Conservation (phyloP, 2,888 invertebrate species). For the Gymnocheta viridis region DNA sequence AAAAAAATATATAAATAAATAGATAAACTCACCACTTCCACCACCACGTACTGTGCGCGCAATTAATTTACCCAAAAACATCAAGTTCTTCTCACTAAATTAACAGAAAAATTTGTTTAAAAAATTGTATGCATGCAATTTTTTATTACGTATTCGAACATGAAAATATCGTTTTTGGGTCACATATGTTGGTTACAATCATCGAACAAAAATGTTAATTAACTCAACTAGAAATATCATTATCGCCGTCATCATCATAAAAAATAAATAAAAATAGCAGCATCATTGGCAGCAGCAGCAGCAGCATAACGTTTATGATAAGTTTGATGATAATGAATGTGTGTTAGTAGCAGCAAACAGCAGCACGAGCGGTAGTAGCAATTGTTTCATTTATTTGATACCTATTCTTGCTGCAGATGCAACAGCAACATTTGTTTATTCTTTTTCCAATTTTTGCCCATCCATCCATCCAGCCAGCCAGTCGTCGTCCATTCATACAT, state of each 20-base stretch:
- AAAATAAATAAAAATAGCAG: neutral
- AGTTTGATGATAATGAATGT: slow-evolving; percentile 37
- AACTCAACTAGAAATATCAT: slow-evolving; percentile 66
- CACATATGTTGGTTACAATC: slow-evolving; percentile 64
- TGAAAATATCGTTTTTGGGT: slow-evolving; percentile 61
- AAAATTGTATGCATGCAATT: neutral
- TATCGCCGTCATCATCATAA: slow-evolving; percentile 48
- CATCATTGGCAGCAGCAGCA: neutral
- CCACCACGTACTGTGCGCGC: slow-evolving; percentile 9
- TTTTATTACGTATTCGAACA: slow-evolving; percentile 26
- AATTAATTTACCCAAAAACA: slow-evolving; percentile 32
- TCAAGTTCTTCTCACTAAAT: neutral
- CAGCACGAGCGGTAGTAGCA: slow-evolving; percentile 48
- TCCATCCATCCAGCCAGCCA: slow-evolving; percentile 20
- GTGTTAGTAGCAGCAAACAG: slow-evolving; percentile 38
- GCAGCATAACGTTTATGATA: slow-evolving; percentile 30
- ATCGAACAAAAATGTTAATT: slow-evolving; percentile 68
- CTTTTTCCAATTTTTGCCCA: slow-evolving; percentile 8
- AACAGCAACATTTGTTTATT: neutral
- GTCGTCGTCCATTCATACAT: slow-evolving; percentile 43
- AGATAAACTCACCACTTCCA: slow-evolving; percentile 32
- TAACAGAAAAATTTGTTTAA: neutral
- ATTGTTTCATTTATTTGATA: slow-evolving; percentile 33
- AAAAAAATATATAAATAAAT: neutral
- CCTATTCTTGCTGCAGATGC: slow-evolving; percentile 17